phyloP scores from a whole-genome alignment of 2,888 invertebrate genomes.

The Caenorhabditis panamensis region DNA sequence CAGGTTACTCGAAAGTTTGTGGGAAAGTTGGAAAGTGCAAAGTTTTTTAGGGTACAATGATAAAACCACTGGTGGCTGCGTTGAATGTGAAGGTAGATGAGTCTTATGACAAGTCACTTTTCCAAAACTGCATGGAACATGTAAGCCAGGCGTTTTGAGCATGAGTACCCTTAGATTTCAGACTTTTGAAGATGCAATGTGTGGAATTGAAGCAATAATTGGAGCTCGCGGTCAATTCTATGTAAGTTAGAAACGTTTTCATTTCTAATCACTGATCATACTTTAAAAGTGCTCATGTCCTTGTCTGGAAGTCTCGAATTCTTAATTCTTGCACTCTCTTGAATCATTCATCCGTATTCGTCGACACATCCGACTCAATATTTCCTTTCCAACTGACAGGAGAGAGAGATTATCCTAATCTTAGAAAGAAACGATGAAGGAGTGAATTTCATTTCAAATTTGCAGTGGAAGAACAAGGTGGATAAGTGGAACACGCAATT shows the following conservation, averaged over 20 bases:
- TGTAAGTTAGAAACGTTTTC: constrained; percentile 53
- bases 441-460: too few relatives aligned
- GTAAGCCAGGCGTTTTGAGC: too few relatives aligned
- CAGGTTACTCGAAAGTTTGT: constrained; percentile 85
- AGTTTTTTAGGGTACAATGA: constrained; percentile 90
- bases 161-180: too few relatives aligned
- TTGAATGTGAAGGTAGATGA: constrained; percentile 88
- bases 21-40: too few relatives aligned
- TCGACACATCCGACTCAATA: too few relatives aligned
- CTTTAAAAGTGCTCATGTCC: background rate
- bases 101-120: constrained; percentile 63
- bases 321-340: background rate
- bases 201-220: constrained; percentile 77
- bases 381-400: too few relatives aligned
- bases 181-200: constrained; percentile 77
- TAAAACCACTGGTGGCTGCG: constrained; percentile 95
- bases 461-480: constrained; percentile 54
- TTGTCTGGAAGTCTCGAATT: too few relatives aligned
- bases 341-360: constrained; percentile 7
- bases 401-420: constrained; percentile 1
- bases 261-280: background rate
- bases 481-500: constrained; percentile 53
- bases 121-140: constrained; percentile 68
- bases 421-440: too few relatives aligned
- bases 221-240: constrained; percentile 73